phyloP scores from a whole-genome alignment of 2,113 vertebrate species.

The Pseudolaguvia tuberculata region DNA sequence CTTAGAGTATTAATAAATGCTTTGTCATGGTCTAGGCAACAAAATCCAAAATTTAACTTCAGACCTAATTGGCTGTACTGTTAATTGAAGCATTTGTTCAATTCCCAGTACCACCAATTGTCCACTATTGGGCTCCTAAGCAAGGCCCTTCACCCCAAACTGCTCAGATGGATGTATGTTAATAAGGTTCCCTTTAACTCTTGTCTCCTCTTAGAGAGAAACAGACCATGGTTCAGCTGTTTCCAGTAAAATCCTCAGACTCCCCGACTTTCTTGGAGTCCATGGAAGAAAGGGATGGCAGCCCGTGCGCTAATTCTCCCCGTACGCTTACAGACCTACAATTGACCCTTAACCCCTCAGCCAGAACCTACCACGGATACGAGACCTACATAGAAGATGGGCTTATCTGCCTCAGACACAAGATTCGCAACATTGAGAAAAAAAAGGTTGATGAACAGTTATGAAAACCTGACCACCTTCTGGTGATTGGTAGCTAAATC shows the following conservation, averaged over 20 bases:
- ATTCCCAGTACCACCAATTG: too few relatives aligned
- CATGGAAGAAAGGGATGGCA: constrained; percentile 59
- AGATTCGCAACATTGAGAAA: constrained; percentile 95
- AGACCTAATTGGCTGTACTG: not conserved
- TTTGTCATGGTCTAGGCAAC: constrained; percentile 16
- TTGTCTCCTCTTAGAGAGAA: constrained; percentile 35
- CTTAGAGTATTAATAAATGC: constrained; percentile 2
- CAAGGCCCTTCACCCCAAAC: too few relatives aligned
- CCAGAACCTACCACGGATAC: constrained; percentile 78
- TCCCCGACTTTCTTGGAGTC: constrained; percentile 62
- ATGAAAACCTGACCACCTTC: not conserved
- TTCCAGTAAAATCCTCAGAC: constrained; percentile 62
- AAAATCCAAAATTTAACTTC: not conserved
- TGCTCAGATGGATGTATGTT: not conserved
- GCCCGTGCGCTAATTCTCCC: constrained; percentile 32
- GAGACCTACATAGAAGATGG: constrained; percentile 91
- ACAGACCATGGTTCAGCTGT: constrained; percentile 83
- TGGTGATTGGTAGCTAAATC: not conserved
- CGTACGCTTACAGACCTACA: constrained; percentile 62
- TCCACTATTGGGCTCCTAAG: too few relatives aligned
- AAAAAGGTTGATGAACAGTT: constrained; percentile 78
- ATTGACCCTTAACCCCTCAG: constrained; percentile 65
- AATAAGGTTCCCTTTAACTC: not conserved
- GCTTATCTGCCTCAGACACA: constrained; percentile 94
- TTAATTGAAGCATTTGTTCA: not conserved